Conservation (phyloP, 2,888 invertebrate species). For the Melanotus villosus region DNA sequence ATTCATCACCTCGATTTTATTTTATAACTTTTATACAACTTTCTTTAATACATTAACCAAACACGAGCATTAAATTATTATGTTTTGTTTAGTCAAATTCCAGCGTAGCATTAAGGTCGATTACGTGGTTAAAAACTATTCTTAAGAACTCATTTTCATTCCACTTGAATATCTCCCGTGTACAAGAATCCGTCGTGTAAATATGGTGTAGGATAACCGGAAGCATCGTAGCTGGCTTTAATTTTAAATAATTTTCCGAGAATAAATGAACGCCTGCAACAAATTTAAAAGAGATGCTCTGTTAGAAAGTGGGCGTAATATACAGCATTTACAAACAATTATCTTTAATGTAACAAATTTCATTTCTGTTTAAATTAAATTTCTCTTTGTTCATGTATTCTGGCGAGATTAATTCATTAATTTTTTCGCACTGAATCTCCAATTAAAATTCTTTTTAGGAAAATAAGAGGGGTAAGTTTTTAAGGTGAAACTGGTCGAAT, state of each 20-base stretch:
- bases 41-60: neutral
- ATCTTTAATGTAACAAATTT: too few species aligned
- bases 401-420: too few species aligned
- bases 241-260: constrained; percentile 3
- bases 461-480: too few species aligned
- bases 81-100: neutral
- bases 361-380: too few species aligned
- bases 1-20: neutral
- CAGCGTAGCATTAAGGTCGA: constrained; percentile 5
- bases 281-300: too few species aligned
- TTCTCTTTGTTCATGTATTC: too few species aligned
- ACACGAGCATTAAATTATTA: neutral
- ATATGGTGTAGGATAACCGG: constrained; percentile 20
- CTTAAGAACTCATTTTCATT: constrained; percentile 23
- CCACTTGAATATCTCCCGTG: neutral
- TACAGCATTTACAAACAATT: too few species aligned
- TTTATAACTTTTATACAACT: too few species aligned
- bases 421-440: too few species aligned
- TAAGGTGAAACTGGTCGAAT: too few species aligned
- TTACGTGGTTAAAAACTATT: constrained; percentile 15
- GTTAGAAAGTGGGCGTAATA: too few species aligned
- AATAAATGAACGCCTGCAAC: neutral
- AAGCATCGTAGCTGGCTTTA: constrained; percentile 2
- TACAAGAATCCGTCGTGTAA: constrained; percentile 18
- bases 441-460: too few species aligned